Conservation (phyloP, 2,888 invertebrate genomes). For the Hypolimnas misippus region DNA sequence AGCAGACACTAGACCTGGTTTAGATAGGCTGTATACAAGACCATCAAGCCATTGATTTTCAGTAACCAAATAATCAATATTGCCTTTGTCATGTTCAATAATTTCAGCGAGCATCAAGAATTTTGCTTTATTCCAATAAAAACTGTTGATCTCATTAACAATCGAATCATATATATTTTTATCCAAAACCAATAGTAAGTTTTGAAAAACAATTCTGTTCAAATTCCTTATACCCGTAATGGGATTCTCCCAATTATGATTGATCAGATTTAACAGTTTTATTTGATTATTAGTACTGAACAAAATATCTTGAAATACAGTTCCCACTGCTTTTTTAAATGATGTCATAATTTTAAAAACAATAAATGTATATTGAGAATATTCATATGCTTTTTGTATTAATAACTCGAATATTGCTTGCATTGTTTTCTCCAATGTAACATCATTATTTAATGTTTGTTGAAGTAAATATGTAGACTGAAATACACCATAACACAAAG, state of each 20-base stretch:
- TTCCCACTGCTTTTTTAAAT: conserved; percentile 68
- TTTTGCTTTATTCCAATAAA: conserved; percentile 85
- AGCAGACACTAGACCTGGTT: conserved; percentile 83
- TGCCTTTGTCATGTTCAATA: conserved; percentile 55
- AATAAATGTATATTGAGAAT: conserved; percentile 80
- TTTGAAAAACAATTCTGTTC: conserved; percentile 78
- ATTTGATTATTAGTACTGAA: conserved; percentile 60
- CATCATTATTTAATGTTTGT: conserved; percentile 38
- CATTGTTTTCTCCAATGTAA: conserved; percentile 49
- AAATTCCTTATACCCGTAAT: conserved; percentile 82
- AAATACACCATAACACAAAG: conserved; percentile 75
- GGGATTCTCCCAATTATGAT: conserved; percentile 86
- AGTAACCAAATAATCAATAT: conserved; percentile 45
- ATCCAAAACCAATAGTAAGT: conserved; percentile 56
- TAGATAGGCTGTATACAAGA: conserved; percentile 69
- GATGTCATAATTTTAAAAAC: conserved; percentile 78
- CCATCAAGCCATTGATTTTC: conserved; percentile 63
- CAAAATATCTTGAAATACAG: conserved; percentile 56
- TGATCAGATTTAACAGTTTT: conserved; percentile 75
- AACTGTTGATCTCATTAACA: conserved; percentile 64
- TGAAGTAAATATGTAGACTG: conserved; percentile 66
- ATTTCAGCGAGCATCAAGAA: conserved; percentile 83
- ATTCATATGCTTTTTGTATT: conserved; percentile 70
- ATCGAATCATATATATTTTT: conserved; percentile 51
- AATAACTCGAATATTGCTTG: conserved; percentile 57